Evolutionary conservation across 2,113 vertebrate species (phyloP), one percentile per base, ranked within the genome.

Genomic region (Hyla sarda): DNA sequence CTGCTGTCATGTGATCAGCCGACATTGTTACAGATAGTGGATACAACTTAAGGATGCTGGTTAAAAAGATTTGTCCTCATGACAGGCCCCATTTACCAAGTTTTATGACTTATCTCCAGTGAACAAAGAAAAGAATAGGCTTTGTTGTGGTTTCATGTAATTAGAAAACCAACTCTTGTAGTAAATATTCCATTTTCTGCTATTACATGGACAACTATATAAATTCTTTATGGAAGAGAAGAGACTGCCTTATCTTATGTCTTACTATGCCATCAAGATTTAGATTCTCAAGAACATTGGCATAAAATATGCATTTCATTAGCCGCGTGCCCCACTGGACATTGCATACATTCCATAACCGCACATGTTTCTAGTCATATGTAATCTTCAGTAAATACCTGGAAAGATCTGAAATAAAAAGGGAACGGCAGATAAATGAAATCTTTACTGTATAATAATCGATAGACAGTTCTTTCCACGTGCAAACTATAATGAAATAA

Each of bases 301-400:
- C 72, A 74, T 74, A 74, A 74, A 48, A 74, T 74, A 74, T 74
- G 72, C 45, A 74, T 74, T 73, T 73, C 13, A 3, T 48, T 48
- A 41, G 19, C 16, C 41, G n/a, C n/a, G 11, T 0, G 72, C 11
- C 23, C 72, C 41, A 25, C 11, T 19, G 74, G 28, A 77, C 14
- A 21, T 32, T 21, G 48, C 25, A 32, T 50, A 52, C 45, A 52
- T 52, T 3, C 9, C 12, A 54, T 28, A 8, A 54, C 30, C 5
- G 11, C 21, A 13, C 30, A 58, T 58, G 10, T n/a, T 32, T 56
- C 25, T 54, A 78, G 23, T 23, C 37, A 3, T 13, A 21, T 19
- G 16, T 58, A 32, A 58, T 54, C 30, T 77, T 54, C 25, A 30
- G 47, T 14, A 52, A 48, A 75, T 25, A 21, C 11, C 16, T 47